Evolutionary conservation across 2,113 vertebrate genomes (phyloP).

Genomic region (Paradoxurus hermaphroditus): DNA sequence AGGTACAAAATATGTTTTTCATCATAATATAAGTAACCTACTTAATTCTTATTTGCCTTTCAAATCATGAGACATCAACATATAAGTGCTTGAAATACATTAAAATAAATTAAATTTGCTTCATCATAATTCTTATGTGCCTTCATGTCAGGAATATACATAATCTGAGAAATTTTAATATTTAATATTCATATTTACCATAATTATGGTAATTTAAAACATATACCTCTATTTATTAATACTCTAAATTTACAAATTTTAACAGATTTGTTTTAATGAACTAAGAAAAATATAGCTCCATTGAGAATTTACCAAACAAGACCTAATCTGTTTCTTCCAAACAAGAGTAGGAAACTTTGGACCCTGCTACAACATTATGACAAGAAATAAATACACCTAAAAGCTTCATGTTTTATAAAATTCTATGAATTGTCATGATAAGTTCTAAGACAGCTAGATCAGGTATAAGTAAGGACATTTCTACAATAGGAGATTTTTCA

Average conservation of each 20-base stretch:
- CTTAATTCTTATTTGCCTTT: constrained; percentile 56
- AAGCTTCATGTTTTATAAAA: neutral
- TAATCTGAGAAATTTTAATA: constrained; percentile 33
- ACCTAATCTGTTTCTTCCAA: neutral
- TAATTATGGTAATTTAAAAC: constrained; percentile 29
- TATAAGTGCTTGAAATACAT: constrained; percentile 25
- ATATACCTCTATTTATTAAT: neutral
- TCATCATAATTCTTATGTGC: constrained; percentile 22
- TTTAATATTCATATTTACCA: neutral
- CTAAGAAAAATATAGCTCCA: neutral
- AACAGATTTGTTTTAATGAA: neutral
- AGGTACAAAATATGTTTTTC: constrained; percentile 33
- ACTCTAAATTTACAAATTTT: neutral
- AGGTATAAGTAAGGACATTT: neutral
- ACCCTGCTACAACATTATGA: neutral
- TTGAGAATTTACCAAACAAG: neutral
- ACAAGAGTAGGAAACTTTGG: neutral
- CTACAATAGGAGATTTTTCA: neutral
- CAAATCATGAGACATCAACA: constrained; percentile 27
- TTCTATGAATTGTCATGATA: neutral
- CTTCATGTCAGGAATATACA: neutral
- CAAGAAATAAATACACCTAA: neutral
- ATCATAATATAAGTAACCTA: neutral
- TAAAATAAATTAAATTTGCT: constrained; percentile 46
- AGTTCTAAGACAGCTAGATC: neutral